A percentile compares a stretch with the other conserved stretches of the same genome.
These are phyloP conservation scores for Galagoides demidoff DNA, from an alignment of 2,797 vertebrate species.

Conservation along the genomic window DNA sequence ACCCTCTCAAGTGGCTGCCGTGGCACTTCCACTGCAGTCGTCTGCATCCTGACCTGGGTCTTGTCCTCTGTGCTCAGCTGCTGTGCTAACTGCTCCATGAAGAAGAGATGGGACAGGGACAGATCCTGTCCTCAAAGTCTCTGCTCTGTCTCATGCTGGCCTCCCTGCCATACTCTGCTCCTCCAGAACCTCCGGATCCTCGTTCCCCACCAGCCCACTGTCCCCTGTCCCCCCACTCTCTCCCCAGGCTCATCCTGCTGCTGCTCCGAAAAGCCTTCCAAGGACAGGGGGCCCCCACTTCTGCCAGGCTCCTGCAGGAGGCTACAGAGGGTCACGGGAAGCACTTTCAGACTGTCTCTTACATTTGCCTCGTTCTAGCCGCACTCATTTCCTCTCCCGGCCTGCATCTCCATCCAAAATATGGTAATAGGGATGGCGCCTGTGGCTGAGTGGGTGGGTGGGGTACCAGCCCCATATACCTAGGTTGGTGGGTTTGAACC, in stretches of 20 bases:
- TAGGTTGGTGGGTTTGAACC: too few relatives aligned
- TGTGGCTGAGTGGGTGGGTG: too few relatives aligned
- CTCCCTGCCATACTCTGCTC: rapidly evolving
- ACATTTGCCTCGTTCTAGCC: neutral
- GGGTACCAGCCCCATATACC: too few relatives aligned
- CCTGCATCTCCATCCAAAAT: neutral
- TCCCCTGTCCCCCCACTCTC: rapidly evolving
- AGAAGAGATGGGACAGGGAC: neutral
- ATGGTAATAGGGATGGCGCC: neutral
- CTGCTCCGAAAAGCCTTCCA: neutral
- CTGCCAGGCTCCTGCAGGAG: neutral
- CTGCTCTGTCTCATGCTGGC: neutral
- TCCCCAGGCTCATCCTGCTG: neutral
- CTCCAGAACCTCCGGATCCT: neutral
- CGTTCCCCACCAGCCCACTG: neutral
- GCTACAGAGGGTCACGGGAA: neutral
- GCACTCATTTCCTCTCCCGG: too few relatives aligned
- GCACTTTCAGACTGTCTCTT: too few relatives aligned
- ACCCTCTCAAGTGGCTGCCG: neutral
- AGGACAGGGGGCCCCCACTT: neutral
- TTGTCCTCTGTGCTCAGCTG: neutral
- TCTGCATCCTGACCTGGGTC: neutral
- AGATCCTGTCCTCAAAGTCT: neutral
- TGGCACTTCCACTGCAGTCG: too few relatives aligned
- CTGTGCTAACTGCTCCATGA: neutral